Evolutionary conservation across 2,113 vertebrate genomes (phyloP), one percentile per base, ranked within the genome.

Genomic region (Chaetura pelagica): DNA sequence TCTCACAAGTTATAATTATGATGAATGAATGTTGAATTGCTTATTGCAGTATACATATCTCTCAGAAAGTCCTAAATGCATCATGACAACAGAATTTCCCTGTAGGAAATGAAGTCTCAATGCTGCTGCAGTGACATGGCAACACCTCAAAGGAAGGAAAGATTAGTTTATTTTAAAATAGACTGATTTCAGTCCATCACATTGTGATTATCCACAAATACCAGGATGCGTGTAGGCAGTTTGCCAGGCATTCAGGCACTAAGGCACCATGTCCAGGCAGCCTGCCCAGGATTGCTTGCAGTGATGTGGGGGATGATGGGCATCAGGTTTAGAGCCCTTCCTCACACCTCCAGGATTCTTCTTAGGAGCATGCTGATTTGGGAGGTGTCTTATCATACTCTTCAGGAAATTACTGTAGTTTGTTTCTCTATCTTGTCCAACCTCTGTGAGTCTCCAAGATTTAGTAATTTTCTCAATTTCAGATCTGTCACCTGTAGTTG

Each of bases 291-390:
- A 32, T 44, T 32, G 13, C 40, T 69, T 75, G 62, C 55, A 57
- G 17, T 9, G 26, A 32, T 35, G 4, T 1, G 6, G 13, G 49
- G 22, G 9, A n/a, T 1, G 1, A 38, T 10, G 13, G 8, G 8
- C 49, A 51, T 8, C 27, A 13, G 29, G 18, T 59, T 9, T 72
- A 38, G 49, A 83, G 44, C 9, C 20, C 44, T 14, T 40, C 11
- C 19, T 29, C 16, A 15, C 10, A 21, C 5, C 46, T 82, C 12
- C 32, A 34, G 16, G 22, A 6, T 29, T 75, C 30, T 74, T 35
- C 35, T 71, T 64, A 46, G 44, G 13, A 46, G 26, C 14, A 13
- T 38, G 63, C 44, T 64, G 35, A 30, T 52, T 51, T 30, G 24
- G 32, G 27, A 30, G n/a, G 22, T 64, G n/a, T 57, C 57, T 57